Evolutionary conservation across 2,888 invertebrate species (phyloP).

Genomic region (Eristalis arbustorum): DNA sequence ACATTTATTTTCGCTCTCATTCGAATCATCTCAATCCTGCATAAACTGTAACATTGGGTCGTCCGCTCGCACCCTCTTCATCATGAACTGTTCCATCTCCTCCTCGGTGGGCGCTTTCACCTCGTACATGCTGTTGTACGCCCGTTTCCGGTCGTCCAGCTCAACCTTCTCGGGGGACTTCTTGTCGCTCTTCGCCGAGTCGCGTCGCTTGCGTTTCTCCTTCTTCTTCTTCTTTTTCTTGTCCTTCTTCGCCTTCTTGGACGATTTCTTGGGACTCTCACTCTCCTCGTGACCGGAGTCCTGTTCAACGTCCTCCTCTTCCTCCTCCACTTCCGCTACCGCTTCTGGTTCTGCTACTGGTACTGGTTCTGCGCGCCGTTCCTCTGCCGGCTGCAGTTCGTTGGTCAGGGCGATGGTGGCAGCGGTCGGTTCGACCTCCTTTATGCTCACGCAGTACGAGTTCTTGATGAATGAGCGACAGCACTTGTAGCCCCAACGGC

Average conservation of each 20-base stretch:
- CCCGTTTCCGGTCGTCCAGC: slow-evolving; percentile 93
- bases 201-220: slow-evolving; percentile 43
- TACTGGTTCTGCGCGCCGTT: neutral
- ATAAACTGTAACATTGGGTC: slow-evolving; percentile 95
- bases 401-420: slow-evolving; percentile 39
- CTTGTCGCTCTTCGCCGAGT: slow-evolving; percentile 71
- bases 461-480: slow-evolving; percentile 91
- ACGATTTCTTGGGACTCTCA: slow-evolving; percentile 73
- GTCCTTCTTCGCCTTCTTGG: slow-evolving; percentile 78
- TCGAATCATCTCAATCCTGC: slow-evolving; percentile 23
- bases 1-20: neutral
- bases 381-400: slow-evolving; percentile 11
- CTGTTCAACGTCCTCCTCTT: slow-evolving; percentile 75
- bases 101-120: slow-evolving; percentile 93
- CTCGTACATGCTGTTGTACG: slow-evolving; percentile 95
- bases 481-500: slow-evolving; percentile 97
- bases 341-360: slow-evolving; percentile 35
- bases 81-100: slow-evolving; percentile 95
- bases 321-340: slow-evolving; percentile 43
- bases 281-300: slow-evolving; percentile 81
- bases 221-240: slow-evolving; percentile 75
- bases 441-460: slow-evolving; percentile 77
- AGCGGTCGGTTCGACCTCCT: slow-evolving; percentile 71
- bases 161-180: slow-evolving; percentile 78
- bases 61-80: slow-evolving; percentile 90